Conservation (phyloP, 2,113 vertebrate genomes). For the Platysteira castanea region DNA sequence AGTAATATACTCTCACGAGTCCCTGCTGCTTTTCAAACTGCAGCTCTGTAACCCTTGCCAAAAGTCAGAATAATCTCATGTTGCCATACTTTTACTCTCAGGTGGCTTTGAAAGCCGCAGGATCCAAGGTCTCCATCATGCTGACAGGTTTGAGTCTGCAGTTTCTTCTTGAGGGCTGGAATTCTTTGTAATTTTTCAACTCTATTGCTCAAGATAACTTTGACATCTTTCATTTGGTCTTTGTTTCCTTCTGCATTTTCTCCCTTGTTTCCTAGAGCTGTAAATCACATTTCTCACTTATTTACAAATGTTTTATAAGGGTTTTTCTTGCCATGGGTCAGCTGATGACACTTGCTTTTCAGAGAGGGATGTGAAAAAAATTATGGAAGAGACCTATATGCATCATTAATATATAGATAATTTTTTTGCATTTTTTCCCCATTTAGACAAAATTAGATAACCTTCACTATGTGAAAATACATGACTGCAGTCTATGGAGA, state of each 20-base stretch:
- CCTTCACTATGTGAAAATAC: not conserved
- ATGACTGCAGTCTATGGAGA: not conserved
- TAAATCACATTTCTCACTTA: not conserved
- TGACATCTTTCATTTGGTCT: not conserved
- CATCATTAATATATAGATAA: not conserved
- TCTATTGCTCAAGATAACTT: not conserved
- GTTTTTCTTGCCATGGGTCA: not conserved
- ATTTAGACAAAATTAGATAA: not conserved
- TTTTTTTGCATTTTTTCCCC: not conserved
- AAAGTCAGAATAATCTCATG: slow-evolving; percentile 30
- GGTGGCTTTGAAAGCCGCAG: not conserved
- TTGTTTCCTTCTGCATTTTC: not conserved
- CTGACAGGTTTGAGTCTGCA: not conserved
- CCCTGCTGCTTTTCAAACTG: slow-evolving; percentile 38
- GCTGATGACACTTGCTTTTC: not conserved
- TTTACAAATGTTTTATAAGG: not conserved
- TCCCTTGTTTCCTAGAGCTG: not conserved
- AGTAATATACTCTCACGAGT: not conserved
- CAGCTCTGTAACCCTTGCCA: slow-evolving; percentile 5
- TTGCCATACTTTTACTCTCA: not conserved
- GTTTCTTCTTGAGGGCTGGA: not conserved
- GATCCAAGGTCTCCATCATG: not conserved
- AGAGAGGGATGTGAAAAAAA: not conserved
- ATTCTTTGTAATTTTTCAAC: not conserved
- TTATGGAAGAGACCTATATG: not conserved